Conservation (phyloP, 2,113 vertebrate species). For the Neodon shergylaensis region DNA sequence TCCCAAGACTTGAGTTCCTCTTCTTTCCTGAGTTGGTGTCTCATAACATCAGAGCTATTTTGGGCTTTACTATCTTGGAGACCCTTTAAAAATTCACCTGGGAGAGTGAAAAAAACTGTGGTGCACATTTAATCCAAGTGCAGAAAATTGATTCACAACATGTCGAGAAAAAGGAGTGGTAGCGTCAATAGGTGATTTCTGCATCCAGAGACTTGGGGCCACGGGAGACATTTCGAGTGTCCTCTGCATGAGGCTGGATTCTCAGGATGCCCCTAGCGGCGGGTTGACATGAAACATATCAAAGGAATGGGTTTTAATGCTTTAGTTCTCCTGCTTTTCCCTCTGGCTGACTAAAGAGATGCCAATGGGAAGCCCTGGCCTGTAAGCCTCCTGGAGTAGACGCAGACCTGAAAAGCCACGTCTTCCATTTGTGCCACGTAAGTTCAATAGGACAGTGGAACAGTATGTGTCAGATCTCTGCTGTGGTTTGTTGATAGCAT, state of each 20-base stretch:
- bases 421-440: fast-evolving
- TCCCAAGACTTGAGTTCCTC: conserved; percentile 42
- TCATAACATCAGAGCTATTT: background rate
- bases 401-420: fast-evolving
- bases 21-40: background rate
- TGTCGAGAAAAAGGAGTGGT: fast-evolving
- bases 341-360: background rate
- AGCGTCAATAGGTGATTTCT: too few relatives aligned
- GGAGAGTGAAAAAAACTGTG: background rate
- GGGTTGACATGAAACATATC: fast-evolving
- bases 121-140: background rate
- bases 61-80: background rate
- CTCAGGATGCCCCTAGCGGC: fast-evolving
- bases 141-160: background rate
- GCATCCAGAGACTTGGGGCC: fast-evolving
- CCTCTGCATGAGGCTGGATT: too few relatives aligned
- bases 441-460: fast-evolving
- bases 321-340: background rate
- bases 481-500: fast-evolving
- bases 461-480: fast-evolving
- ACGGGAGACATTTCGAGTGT: fast-evolving
- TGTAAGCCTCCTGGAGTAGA: background rate
- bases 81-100: background rate
- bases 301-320: background rate
- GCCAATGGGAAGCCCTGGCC: too few relatives aligned